Evolutionary conservation across 2,113 vertebrate species (phyloP).

Genomic region (Coracopsis vasa): DNA sequence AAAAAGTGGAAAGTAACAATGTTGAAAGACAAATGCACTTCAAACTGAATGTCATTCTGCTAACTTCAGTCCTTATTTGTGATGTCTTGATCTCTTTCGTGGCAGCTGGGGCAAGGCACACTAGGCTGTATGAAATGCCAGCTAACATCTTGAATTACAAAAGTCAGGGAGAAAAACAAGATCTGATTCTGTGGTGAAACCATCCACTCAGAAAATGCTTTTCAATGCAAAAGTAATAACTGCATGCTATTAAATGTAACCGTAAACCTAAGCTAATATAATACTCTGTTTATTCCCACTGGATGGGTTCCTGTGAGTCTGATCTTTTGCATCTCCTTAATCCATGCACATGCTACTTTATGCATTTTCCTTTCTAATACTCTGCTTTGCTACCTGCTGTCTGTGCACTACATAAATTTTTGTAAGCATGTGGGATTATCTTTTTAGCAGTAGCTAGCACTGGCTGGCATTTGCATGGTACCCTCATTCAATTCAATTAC

Average conservation of each 20-base stretch:
- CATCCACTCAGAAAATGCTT: neutral
- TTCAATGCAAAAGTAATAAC: neutral
- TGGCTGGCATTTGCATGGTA: neutral
- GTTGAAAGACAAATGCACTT: neutral
- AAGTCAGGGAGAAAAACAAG: neutral
- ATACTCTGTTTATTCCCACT: neutral
- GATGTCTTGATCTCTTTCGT: neutral
- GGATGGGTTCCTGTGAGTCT: neutral
- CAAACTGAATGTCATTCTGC: neutral
- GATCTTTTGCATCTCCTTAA: neutral
- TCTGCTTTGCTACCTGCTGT: neutral
- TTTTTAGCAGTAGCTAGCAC: neutral
- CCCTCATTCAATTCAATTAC: neutral
- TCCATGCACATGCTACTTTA: neutral
- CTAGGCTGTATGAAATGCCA: neutral
- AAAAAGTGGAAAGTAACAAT: neutral
- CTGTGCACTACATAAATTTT: neutral
- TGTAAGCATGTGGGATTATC: neutral
- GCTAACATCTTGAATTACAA: neutral
- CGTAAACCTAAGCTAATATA: neutral
- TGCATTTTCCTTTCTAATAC: neutral
- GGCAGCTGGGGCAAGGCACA: neutral
- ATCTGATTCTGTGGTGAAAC: neutral
- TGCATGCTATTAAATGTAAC: neutral
- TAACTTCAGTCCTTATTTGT: neutral